Conservation (phyloP, 2,113 vertebrate species). For the Eclectus roratus region DNA sequence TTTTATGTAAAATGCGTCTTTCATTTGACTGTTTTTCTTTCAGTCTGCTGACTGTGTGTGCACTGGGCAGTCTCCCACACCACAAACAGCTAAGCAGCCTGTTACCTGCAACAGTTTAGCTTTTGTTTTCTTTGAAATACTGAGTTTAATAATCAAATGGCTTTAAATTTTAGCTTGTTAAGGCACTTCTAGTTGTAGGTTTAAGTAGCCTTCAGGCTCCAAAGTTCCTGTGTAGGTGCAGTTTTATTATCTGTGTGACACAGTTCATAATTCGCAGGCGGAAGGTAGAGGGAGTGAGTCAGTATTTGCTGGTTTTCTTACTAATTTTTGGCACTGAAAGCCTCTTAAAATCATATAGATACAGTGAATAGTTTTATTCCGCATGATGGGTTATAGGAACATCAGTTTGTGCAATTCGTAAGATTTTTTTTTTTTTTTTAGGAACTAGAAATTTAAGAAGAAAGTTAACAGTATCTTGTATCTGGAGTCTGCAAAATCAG, state of each 20-base stretch:
- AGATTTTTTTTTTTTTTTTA: not conserved
- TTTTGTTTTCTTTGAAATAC: not conserved
- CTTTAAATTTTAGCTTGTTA: not conserved
- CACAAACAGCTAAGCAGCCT: not conserved
- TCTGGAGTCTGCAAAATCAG: not conserved
- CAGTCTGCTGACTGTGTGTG: not conserved
- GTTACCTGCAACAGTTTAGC: not conserved
- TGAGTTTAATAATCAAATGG: not conserved
- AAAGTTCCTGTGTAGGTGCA: not conserved
- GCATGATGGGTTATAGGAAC: not conserved
- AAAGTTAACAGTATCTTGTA: not conserved
- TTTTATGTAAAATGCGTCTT: conserved; percentile 42
- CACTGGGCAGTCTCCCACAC: not conserved
- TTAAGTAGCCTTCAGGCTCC: not conserved
- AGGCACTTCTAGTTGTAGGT: not conserved
- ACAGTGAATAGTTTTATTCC: not conserved
- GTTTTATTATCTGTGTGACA: not conserved
- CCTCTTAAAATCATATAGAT: not conserved
- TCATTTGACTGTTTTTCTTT: conserved; percentile 9
- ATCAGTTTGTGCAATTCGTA: not conserved
- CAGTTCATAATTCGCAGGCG: not conserved
- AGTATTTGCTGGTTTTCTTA: not conserved
- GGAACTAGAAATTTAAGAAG: not conserved
- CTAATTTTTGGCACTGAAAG: not conserved
- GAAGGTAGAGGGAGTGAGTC: not conserved